Base-by-base conservation (phyloP, 2,888 invertebrate genomes). In the Brassicogethes aeneus region DNA sequence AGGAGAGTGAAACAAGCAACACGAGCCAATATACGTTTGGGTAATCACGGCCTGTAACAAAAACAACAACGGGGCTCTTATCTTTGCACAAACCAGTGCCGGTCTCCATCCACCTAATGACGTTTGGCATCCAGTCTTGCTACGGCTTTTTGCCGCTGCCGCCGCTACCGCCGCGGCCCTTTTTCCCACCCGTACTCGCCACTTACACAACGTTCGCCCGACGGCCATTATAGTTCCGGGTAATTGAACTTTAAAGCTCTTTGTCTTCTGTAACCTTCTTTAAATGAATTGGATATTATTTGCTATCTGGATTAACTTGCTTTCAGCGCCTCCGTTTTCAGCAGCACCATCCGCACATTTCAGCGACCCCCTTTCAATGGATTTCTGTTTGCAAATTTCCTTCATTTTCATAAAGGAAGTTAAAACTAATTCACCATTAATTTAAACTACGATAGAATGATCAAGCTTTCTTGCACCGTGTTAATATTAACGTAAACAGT, bases 181-280 rank as follows among this genome's bases (percentile, higher is more conserved):
- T 23, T 23, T 23, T 7, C 23, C 23, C 5, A 23, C 23, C 10
- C 5, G 5, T 10, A 7, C 23, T 23, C 12, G 12, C 3, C 32
- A 32, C 32, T 32, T 32, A 32, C 8, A 12, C n/a, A n/a, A 13
- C 12, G 12, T 32, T 32, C 12, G 32, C 32, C 32, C 12, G 10
- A 5, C 32, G 13, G 32, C 32, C 14, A 32, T 32, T 32, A 32
- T 13, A 32, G 32, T 32, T 32, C 32, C 32, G 32, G 32, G 32
- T 32, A 32, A 32, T 32, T 32, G 32, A 32, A 32, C 32, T 32
- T 32, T 32, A 32, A 32, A 32, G 32, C 32, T 32, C 32, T 32
- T 32, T 32, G 32, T 32, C 32, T 32, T 32, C 12, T 7, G 14
- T 32, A 32, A 13, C 32, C 14, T 32, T 32, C 14, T 32, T 32